Base-by-base conservation (phyloP, 2,797 vertebrate genomes). In the Chromobotia macracanthus region DNA sequence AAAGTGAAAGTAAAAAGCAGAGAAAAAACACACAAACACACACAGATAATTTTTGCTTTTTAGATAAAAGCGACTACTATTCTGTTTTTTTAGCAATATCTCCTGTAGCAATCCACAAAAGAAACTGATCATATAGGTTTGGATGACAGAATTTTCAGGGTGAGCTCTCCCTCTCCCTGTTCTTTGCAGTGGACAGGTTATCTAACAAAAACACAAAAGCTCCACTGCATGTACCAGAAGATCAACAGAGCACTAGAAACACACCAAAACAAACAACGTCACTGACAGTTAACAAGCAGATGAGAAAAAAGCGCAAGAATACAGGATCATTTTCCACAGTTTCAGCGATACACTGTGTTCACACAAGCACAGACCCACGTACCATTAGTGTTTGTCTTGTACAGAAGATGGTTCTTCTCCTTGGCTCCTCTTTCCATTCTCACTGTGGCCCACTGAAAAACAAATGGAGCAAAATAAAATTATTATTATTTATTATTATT, bases 351-450 rank as follows among this genome's bases (percentile, higher is more conserved):
- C 28, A 23, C 28, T 41, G 31, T 55, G 31, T 31, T 31, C 3
- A 31, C 1, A 31, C 31, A 31, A 31, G 31, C 31, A 31, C 31
- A 31, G 31, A 31, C 31, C 3, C 31, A 31, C 31, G 5, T 92
- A 99, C 97, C 97, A 75, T 98, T 98, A 23, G 93, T 94, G 63
- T 96, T 96, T 77, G 96, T 96, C 90, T 97, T 98, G 85, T 99
- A 96, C 48, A 99, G 84, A 0, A 84, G 93, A 72, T 99, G 97
- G 72, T 98, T 96, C 82, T 95, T 98, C 88, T 99, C 97, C 87
- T 97, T 98, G 75, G 95, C 96, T 77, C 97, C 97, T 83, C 97
- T 94, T 85, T 99, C 94, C 88, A 99, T 96, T 78, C 97, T 93
- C 15, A 95, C 88, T 0, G 97, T 99, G 0, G 97, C 97, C 97